Base-by-base conservation (phyloP, 1,140 invertebrate species). In the Hetaerina americana region DNA sequence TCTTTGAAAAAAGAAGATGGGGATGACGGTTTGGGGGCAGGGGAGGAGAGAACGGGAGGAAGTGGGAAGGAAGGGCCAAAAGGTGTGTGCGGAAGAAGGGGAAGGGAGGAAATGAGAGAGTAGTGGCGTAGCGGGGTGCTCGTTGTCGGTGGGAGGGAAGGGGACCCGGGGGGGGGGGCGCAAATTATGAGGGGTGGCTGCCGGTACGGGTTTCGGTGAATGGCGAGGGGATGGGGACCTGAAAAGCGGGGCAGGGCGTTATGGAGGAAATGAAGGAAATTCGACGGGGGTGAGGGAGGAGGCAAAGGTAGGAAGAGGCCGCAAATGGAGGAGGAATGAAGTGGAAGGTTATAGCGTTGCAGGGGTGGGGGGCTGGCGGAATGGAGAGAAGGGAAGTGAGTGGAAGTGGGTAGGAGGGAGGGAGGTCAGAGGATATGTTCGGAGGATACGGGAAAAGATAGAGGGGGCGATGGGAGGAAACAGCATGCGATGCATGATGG, bases 31-130 rank as follows among this genome's bases (percentile, higher is more conserved):
- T n/a, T n/a, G n/a, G n/a, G n/a, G n/a, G n/a, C n/a, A n/a, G n/a
- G n/a, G n/a, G 22, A 28, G 27, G 73, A 73, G 72, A 73, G 70
- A 72, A 49, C 49, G 66, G 69, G 67, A 67, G 40, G 70, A 72
- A 68, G 12, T 70, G 27, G 27, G 27, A 22, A 66, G 1, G 40
- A 66, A 27, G 57, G 31, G 29, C 71, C 29, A 66, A 24, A 27
- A n/a, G n/a, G n/a, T n/a, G 22, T 26, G 27, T 72, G 72, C 70
- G 72, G 70, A 72, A 49, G 66, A 57, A 69, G 67, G 57, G 40
- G 70, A 72, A 68, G 12, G 68, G 31, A 27, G 24, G 25, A 49
- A 70, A 27, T 24, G 26, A 68, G 66, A 26, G 66, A 25, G 26
- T n/a, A 25, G 5, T 1, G 26, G 26, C 6, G 18, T 8, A 67